phyloP scores from a whole-genome alignment of 92 coral and sea anemone species.

The Hydrozoanthus gracilis region DNA sequence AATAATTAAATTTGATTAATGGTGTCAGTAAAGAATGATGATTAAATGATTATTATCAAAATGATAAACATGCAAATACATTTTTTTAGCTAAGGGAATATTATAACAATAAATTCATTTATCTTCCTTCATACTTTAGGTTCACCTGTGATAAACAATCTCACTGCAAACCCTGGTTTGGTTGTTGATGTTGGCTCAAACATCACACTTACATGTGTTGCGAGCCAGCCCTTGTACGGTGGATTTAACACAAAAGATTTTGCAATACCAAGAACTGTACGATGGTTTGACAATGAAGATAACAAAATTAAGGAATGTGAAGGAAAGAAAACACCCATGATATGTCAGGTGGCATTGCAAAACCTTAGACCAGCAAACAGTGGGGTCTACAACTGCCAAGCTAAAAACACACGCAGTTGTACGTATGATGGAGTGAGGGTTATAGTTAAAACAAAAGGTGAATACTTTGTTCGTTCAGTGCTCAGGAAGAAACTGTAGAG shows the following conservation, averaged over 20 bases:
- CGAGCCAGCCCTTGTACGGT: neutral
- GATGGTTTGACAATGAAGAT: neutral
- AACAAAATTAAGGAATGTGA: neutral
- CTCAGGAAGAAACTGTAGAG: neutral
- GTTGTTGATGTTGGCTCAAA: conserved; percentile 5
- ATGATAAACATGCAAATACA: neutral
- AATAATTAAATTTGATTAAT: too few relatives aligned
- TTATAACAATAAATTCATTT: neutral
- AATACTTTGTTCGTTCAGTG: neutral
- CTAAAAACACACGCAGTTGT: neutral
- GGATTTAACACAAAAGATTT: conserved; percentile 9
- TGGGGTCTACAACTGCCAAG: conserved; percentile 47
- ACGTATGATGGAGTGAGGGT: neutral
- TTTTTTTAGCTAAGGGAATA: neutral
- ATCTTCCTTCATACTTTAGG: neutral
- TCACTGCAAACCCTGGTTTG: conserved; percentile 1
- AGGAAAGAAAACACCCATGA: neutral
- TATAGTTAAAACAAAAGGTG: neutral
- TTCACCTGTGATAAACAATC: conserved; percentile 16
- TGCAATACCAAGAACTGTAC: conserved; percentile 9
- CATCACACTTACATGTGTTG: conserved; percentile 26
- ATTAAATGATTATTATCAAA: neutral
- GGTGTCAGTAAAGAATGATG: too few relatives aligned
- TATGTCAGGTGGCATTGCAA: conserved; percentile 9
- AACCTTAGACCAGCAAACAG: conserved; percentile 7